Evolutionary conservation across 2,113 vertebrate genomes (phyloP).

Genomic region (Gadus chalcogrammus): DNA sequence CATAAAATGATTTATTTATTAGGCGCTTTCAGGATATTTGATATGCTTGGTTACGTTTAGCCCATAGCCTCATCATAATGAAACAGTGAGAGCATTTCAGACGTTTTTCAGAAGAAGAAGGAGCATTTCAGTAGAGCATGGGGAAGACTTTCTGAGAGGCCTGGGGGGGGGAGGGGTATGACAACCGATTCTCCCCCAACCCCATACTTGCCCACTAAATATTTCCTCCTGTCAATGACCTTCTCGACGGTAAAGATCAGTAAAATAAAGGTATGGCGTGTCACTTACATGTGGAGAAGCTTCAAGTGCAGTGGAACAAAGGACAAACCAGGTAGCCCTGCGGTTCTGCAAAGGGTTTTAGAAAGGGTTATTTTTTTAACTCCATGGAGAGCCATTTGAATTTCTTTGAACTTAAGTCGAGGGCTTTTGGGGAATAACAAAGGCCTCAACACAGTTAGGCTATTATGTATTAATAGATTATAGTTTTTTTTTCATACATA

Average conservation of each 20-base stretch:
- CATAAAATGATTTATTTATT: slow-evolving; percentile 79
- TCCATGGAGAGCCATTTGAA: no score
- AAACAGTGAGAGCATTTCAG: slow-evolving; percentile 64
- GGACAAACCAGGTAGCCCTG: no score
- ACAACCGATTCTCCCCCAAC: slow-evolving; percentile 65
- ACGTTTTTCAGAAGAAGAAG: no score
- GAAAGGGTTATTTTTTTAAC: no score
- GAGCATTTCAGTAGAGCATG: slow-evolving; percentile 62
- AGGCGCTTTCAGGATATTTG: slow-evolving; percentile 74
- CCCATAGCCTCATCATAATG: slow-evolving; percentile 76
- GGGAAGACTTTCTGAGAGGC: slow-evolving; percentile 43
- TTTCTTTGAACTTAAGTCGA: no score
- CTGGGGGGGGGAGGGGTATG: slow-evolving; percentile 42
- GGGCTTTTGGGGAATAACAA: no score
- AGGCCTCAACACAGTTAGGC: no score
- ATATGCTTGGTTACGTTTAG: slow-evolving; percentile 76
- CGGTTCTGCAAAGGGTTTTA: no score
- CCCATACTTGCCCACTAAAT: slow-evolving; percentile 70
- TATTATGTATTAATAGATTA: no score
- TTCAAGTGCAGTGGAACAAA: not conserved
- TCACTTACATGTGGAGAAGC: not conserved
- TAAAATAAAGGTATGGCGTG: slow-evolving; percentile 16
- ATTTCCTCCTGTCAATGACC: slow-evolving; percentile 66
- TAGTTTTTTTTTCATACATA: no score
- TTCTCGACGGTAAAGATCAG: slow-evolving; percentile 42